phyloP scores from a whole-genome alignment of 1,140 invertebrate species.

The Atta cephalotes region DNA sequence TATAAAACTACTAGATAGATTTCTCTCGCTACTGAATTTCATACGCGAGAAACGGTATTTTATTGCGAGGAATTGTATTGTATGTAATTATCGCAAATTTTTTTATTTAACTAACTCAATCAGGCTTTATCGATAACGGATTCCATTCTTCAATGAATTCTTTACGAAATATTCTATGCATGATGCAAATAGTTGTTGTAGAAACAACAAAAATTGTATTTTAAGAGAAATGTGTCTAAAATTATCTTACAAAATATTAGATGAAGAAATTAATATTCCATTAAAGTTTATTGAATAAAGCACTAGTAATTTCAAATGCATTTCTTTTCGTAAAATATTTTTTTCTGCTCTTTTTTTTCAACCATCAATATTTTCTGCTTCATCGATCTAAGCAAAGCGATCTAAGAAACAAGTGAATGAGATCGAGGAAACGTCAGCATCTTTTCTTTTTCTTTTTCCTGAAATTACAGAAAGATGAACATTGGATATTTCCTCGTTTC shows the following conservation, averaged over 20 bases:
- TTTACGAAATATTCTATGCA: not conserved
- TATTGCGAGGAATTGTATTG: not conserved
- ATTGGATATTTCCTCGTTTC: slow-evolving; percentile 37
- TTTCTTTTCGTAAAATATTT: not conserved
- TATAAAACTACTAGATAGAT: slow-evolving; percentile 23
- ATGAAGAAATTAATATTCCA: not conserved
- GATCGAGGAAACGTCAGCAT: slow-evolving; percentile 49
- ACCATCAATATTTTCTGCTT: slow-evolving; percentile 59
- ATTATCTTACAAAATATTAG: not conserved
- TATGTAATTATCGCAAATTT: not conserved
- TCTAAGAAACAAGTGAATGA: slow-evolving; percentile 61
- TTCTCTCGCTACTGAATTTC: slow-evolving; percentile 12
- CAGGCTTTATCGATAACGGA: not conserved
- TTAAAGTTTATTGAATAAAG: slow-evolving; percentile 6
- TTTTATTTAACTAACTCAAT: slow-evolving; percentile 10
- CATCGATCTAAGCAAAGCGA: slow-evolving; percentile 62
- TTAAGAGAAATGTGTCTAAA: not conserved
- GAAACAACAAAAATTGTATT: not conserved
- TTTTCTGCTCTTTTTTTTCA: slow-evolving; percentile 15
- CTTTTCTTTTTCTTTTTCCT: slow-evolving; percentile 14
- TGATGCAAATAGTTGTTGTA: not conserved
- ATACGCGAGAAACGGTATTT: not conserved
- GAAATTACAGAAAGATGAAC: slow-evolving; percentile 58
- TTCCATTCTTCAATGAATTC: not conserved
- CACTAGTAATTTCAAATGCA: not conserved